Evolutionary conservation across 2,888 invertebrate genomes (phyloP).

Genomic region (Alviniconcha strummeri): DNA sequence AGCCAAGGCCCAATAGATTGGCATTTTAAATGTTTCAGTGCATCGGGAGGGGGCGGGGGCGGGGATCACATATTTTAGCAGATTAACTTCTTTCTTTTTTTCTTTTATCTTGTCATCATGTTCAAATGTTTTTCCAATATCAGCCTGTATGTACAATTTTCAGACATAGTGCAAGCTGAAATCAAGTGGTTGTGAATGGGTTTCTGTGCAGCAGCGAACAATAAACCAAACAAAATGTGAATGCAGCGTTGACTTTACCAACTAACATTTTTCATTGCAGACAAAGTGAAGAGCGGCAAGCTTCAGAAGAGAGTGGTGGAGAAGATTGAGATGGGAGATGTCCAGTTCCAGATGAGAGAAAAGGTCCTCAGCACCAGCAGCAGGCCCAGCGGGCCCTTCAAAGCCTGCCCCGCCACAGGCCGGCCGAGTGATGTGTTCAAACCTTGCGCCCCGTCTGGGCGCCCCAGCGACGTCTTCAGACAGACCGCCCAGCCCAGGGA

Average conservation of each 20-base stretch:
- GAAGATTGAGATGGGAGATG: slow-evolving; percentile 32
- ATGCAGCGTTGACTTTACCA: too few relatives aligned
- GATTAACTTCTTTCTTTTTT: not conserved
- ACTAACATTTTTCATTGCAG: slow-evolving; percentile 12
- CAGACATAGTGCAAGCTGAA: not conserved
- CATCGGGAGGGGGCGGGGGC: too few relatives aligned
- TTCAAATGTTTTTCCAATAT: not conserved
- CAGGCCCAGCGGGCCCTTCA: slow-evolving; percentile 10
- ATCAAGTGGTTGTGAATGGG: too few relatives aligned
- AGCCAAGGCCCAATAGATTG: too few relatives aligned
- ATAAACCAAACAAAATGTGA: too few relatives aligned
- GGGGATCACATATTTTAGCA: too few relatives aligned
- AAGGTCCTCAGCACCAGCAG: not conserved
- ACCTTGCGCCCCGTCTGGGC: not conserved
- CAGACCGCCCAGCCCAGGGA: too few relatives aligned
- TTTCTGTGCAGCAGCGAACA: too few relatives aligned
- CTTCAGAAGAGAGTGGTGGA: slow-evolving; percentile 22
- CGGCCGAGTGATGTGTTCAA: slow-evolving; percentile 12
- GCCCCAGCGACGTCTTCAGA: not conserved
- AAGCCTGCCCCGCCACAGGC: not conserved
- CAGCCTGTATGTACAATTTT: not conserved
- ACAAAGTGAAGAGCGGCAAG: slow-evolving; percentile 26
- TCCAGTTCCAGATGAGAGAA: not conserved
- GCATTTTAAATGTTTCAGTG: too few relatives aligned
- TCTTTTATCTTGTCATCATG: not conserved